phyloP scores from a whole-genome alignment of 2,888 invertebrate species.

The Phytoseiulus persimilis region DNA sequence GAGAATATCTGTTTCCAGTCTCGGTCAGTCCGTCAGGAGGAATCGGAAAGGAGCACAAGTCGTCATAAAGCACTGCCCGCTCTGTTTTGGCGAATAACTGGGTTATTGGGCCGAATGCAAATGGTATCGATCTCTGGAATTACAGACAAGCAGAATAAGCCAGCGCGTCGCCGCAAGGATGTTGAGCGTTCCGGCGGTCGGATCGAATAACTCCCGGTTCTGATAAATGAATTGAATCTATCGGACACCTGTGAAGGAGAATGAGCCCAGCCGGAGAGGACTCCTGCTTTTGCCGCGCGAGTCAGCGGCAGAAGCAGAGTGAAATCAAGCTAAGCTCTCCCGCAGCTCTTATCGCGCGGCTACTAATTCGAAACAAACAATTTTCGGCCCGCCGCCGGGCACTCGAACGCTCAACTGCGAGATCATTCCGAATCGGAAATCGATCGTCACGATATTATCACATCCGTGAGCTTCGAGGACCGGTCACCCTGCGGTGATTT shows the following conservation, averaged over 20 bases:
- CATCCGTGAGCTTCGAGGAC: not conserved
- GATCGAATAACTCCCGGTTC: not conserved
- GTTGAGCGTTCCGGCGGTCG: not conserved
- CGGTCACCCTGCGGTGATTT: not conserved
- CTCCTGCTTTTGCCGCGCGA: too few species aligned
- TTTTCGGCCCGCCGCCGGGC: not conserved
- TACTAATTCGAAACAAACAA: too few species aligned
- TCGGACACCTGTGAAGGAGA: not conserved
- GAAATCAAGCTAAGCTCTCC: too few species aligned
- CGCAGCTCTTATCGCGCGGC: too few species aligned
- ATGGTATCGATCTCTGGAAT: not conserved
- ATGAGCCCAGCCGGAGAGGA: too few species aligned
- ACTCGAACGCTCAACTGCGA: not conserved
- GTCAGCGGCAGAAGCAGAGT: too few species aligned
- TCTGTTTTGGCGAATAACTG: not conserved
- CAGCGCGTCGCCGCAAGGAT: not conserved
- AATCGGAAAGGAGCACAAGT: not conserved
- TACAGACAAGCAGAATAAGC: not conserved
- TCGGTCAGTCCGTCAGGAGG: not conserved
- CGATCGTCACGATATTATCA: not conserved
- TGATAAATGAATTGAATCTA: not conserved
- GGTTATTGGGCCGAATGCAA: not conserved
- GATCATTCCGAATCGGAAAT: not conserved
- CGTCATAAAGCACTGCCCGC: not conserved
- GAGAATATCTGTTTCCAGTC: not conserved